These are phyloP conservation scores for Leptinotarsa peninsularis DNA, from an alignment of 2,888 invertebrate species.

Conservation along the genomic window DNA sequence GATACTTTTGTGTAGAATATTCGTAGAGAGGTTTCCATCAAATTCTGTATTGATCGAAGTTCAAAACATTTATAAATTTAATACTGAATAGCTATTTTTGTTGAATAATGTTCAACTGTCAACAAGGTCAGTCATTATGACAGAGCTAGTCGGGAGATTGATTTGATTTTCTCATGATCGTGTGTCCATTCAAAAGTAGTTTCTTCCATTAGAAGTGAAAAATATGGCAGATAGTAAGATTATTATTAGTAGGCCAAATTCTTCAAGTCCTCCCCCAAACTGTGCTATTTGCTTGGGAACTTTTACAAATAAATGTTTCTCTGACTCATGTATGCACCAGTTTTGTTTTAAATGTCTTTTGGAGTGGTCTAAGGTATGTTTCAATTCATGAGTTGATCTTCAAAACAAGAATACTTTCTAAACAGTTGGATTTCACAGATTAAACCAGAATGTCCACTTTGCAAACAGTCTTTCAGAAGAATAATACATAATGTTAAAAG, in stretches of 20 bases:
- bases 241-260: slow-evolving; percentile 49
- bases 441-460: slow-evolving; percentile 93
- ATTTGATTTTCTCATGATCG: slow-evolving; percentile 19
- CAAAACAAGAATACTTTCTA: too few species aligned
- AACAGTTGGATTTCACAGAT: slow-evolving; percentile 70
- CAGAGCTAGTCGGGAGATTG: slow-evolving; percentile 35
- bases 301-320: slow-evolving; percentile 89
- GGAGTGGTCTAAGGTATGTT: slow-evolving; percentile 88
- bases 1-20: background rate
- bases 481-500: slow-evolving; percentile 94
- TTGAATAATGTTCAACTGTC: slow-evolving; percentile 20
- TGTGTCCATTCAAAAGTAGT: slow-evolving; percentile 6
- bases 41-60: background rate
- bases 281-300: slow-evolving; percentile 94
- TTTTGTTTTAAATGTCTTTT: slow-evolving; percentile 94
- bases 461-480: slow-evolving; percentile 90
- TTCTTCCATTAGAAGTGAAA: background rate
- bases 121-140: slow-evolving; percentile 42
- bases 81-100: background rate
- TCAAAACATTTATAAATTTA: background rate
- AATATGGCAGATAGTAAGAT: slow-evolving; percentile 57
- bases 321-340: slow-evolving; percentile 92
- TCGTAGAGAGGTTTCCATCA: background rate
- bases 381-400: background rate
- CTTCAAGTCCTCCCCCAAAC: slow-evolving; percentile 78